Evolutionary conservation across 2,797 vertebrate genomes (phyloP), one percentile per base, ranked within the genome.

Genomic region (Danio tinwini): DNA sequence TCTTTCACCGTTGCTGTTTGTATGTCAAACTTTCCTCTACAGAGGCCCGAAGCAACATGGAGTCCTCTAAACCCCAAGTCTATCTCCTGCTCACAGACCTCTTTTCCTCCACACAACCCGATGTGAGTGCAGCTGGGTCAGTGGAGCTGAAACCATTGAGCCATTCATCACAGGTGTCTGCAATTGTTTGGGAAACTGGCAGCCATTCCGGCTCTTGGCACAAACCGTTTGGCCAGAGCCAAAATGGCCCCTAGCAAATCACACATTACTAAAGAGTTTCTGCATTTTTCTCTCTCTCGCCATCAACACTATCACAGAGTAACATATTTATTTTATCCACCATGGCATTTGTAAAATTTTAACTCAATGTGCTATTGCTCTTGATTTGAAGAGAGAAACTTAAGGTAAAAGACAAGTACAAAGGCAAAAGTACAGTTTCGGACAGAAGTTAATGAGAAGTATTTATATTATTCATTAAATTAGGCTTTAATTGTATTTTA

Each of bases 121-220:
- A 59, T 86, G 86, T 83, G 88, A 86, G 87, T 90, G 84, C 89
- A 92, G 90, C 90, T 90, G 90, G 84, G 82, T 90, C 87, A 88
- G 90, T 90, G 88, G 80, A 89, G 90, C 87, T 85, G 84, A 82
- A 90, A 87, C 90, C 89, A 89, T 87, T 88, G 88, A 90, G 89
- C 90, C 89, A 90, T 93, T 92, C 91, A 92, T 93, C 92, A 94
- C 91, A 92, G 92, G 91, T 92, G 91, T 91, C 84, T 61, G 78
- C 86, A 85, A 92, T 91, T 91, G 91, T 92, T 90, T 69, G 86
- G 86, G 87, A 92, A 92, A 89, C 92, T 93, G 92, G 92, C 92
- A 91, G 89, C 84, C 87, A 62, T 89, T 68, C 88, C 88, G 85
- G 86, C 85, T 92, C 88, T 90, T 90, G 92, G 92, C 90, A 90